These are phyloP conservation scores for Peribatodes rhomboidaria DNA, from an alignment of 2,888 invertebrate species.

Conservation along the genomic window DNA sequence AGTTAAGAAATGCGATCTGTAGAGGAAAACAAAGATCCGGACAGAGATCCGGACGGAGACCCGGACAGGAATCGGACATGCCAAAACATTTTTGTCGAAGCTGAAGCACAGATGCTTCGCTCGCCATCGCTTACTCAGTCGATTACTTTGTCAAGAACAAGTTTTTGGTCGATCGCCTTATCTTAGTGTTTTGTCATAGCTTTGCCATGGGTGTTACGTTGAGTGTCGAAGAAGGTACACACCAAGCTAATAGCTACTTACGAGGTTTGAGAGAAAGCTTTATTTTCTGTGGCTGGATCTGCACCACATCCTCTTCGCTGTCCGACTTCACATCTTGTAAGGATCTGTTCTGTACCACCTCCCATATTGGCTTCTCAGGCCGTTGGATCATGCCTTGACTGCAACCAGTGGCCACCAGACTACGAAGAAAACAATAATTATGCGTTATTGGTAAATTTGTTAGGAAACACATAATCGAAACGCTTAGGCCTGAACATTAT, in stretches of 20 bases:
- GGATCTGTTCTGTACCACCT: slow-evolving; percentile 71
- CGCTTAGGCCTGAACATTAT: background rate
- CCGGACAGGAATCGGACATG: too few relatives aligned
- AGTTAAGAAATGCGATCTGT: too few relatives aligned
- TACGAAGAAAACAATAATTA: slow-evolving; percentile 51
- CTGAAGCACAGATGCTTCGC: too few relatives aligned
- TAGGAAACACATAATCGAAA: background rate
- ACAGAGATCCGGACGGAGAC: too few relatives aligned
- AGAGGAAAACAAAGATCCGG: too few relatives aligned
- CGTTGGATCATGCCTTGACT: slow-evolving; percentile 74
- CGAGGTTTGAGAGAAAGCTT: slow-evolving; percentile 87
- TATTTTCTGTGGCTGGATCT: slow-evolving; percentile 89
- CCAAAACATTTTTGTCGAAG: too few relatives aligned
- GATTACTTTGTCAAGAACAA: too few relatives aligned
- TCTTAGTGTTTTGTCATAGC: too few relatives aligned
- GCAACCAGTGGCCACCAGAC: slow-evolving; percentile 74
- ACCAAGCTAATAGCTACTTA: slow-evolving; percentile 63
- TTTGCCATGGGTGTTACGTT: too few relatives aligned
- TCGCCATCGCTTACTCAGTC: too few relatives aligned
- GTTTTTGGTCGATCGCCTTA: too few relatives aligned
- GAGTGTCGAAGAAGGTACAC: background rate
- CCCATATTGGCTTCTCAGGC: slow-evolving; percentile 68
- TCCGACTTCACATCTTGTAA: slow-evolving; percentile 82
- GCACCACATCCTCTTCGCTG: slow-evolving; percentile 82
- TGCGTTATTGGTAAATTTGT: background rate